These are phyloP conservation scores for Lepidonotus clava DNA, from an alignment of 2,888 invertebrate species.

Conservation along the genomic window DNA sequence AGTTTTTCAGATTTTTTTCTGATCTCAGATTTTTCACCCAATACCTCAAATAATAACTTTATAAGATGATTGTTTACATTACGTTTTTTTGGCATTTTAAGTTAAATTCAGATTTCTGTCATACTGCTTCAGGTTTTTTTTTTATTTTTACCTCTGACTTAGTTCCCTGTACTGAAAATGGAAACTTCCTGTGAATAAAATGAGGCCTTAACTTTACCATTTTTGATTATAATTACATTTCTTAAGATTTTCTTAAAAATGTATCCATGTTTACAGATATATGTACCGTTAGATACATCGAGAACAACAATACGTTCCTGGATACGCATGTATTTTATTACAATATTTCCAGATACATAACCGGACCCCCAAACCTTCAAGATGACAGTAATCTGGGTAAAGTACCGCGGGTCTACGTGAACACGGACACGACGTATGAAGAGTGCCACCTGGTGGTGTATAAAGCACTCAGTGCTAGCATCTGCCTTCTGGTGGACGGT, in stretches of 20 bases:
- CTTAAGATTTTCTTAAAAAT: not conserved
- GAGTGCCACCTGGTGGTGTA: constrained; percentile 91
- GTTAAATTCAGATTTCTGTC: no score
- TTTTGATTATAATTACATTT: not conserved
- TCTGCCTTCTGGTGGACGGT: constrained; percentile 93
- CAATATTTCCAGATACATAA: constrained; percentile 79
- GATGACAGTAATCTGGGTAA: constrained; percentile 83
- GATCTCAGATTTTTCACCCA: no score
- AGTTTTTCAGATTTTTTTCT: no score
- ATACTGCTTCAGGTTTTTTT: no score
- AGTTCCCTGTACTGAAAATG: no score
- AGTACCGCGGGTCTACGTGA: constrained; percentile 87
- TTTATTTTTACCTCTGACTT: no score
- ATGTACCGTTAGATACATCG: not conserved
- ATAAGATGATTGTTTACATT: no score
- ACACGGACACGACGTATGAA: constrained; percentile 80
- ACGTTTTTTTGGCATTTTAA: no score
- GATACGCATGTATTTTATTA: not conserved
- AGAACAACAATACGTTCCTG: not conserved
- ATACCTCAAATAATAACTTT: no score
- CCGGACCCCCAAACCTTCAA: constrained; percentile 85
- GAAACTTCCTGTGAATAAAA: no score
- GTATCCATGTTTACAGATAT: not conserved
- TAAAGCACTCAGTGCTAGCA: constrained; percentile 90
- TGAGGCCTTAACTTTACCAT: no score